Base-by-base conservation (phyloP, 2,113 vertebrate species). In the Bucco capensis region DNA sequence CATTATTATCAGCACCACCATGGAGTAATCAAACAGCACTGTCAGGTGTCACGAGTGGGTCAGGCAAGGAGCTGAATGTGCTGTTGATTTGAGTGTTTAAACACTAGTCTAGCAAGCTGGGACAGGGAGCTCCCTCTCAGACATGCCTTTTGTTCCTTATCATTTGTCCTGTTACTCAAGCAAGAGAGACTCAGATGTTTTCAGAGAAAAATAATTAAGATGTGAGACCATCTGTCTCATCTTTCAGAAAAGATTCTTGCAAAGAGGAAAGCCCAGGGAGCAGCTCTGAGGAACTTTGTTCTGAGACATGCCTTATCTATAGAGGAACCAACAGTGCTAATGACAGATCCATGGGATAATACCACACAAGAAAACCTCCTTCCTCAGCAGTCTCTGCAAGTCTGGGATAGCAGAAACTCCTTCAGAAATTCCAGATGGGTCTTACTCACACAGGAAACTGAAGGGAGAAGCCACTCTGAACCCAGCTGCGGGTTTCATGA, bases 391-490 rank as follows among this genome's bases (percentile, higher is more conserved):
- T 16, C 2, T 3, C 24, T 18, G n/a, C 21, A 86, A 74, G 9
- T 22, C 35, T 49, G 65, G 78, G 69, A 31, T 35, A 60, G 37
- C 12, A 89, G 50, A 27, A 82, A 50, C 61, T 57, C 58, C 74
- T 57, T 91, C 84, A 79, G 74, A 47, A 86, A 71, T 56, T 78
- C 65, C 70, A 61, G 33, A 38, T 3, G 14, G 38, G 19, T 51
- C 23, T 82, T 49, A 53, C 16, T 79, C 40, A 47, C 40, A 61
- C 0, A 0, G 81, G 35, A 73, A 86, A 78, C 0, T 1, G 16
- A 18, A 15, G 6, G 27, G 31, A 66, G 70, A 70, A 61, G 5
- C 35, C 0, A 0, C 46, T 61, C 24, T 16, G 54, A 7, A 0
- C 31, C 40, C n/a, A 40, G 67, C 25, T 25, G 40, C 0, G 0